Base-by-base conservation (phyloP, 2,797 vertebrate species). In the Xenentodon cancila region DNA sequence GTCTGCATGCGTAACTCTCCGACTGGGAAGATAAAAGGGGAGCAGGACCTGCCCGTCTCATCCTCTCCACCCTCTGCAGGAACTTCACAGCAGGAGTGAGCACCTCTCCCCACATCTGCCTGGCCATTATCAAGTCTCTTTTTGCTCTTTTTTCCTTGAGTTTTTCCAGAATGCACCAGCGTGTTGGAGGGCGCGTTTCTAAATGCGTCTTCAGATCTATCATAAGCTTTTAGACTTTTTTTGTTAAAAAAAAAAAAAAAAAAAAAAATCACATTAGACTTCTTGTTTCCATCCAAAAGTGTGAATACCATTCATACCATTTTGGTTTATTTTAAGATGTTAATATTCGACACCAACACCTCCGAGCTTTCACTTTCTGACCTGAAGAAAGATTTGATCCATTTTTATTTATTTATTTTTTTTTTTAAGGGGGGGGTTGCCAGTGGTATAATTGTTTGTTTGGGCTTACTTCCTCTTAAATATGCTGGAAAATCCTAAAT, bases 21-120 rank as follows among this genome's bases (percentile, higher is more conserved):
- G 48, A 59, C 79, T 48, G 71, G 54, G 56, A 75, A 78, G 83
- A 88, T 87, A 75, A 89, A 88, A 89, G 73, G 46, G 16, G 44
- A 79, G 64, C 71, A 48, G 61, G 75, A 61, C 45, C 53, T 25
- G 21, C 63, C 50, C 51, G 7, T 74, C 70, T 61, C 55, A 54
- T 73, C 67, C 64, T 79, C 59, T 69, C 59, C 59, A 69, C 53
- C 64, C 66, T 61, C 45, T 4, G 43, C 77, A 73, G 22, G 7
- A 63, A 45, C 67, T 46, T 65, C 73, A 52, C 75, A 79, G 72
- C 70, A 68, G 73, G 77, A 53, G 66, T 51, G 71, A 61, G 45
- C 34, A 44, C 53, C 11, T 63, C 59, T 72, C 51, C 43, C 16
- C 17, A 4, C 8, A n/a, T 71, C 63, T 27, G 27, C 62, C 44